Evolutionary conservation across 2,888 invertebrate species (phyloP), one percentile per base, ranked within the genome.

Genomic region (Stegophylla sp.): DNA sequence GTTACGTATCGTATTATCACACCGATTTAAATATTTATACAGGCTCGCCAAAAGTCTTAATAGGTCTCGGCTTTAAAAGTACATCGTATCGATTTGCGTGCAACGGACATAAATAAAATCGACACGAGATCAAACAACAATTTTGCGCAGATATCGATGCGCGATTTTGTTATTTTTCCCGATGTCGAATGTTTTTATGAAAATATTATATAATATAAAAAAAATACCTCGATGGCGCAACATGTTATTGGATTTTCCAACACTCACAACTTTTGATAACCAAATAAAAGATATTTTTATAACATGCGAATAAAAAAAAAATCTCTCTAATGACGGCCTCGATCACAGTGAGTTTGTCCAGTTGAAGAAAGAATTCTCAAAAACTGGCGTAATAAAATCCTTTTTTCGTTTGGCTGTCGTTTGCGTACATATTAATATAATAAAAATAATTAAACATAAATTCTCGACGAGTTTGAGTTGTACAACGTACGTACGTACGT

Each of bases 21-120:
- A 59, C 43, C 26, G 28, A 61, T 26, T 26, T 43, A 73, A n/a
- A n/a, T 12, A n/a, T 73, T 59, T 73, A 73, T 59, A 7, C 72
- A 59, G 43, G 59, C 72, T 26, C 17, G 12, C 72, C 43, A 43
- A 59, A 72, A 59, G 59, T 59, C 43, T 45, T 59, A 3, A 23
- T 41, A 34, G 7, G 20, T 15, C 51, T 28, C 26, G 2, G 4
- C 7, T 34, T 34, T 7, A 7, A 7, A 34, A 34, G 7, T 34
- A 34, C 34, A 34, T 34, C 3, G 3, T 34, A 34, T 34, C 7
- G 7, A 5, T 34, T 34, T 17, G 17, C n/a, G 51, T 51, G n/a
- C 51, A 51, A 4, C n/a, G 51, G 4, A 51, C 51, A 51, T 34
- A 34, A n/a, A n/a, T n/a, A n/a, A n/a, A n/a, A n/a, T n/a, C n/a